Base-by-base conservation (phyloP, 2,113 vertebrate genomes). In the Tapirus terrestris region DNA sequence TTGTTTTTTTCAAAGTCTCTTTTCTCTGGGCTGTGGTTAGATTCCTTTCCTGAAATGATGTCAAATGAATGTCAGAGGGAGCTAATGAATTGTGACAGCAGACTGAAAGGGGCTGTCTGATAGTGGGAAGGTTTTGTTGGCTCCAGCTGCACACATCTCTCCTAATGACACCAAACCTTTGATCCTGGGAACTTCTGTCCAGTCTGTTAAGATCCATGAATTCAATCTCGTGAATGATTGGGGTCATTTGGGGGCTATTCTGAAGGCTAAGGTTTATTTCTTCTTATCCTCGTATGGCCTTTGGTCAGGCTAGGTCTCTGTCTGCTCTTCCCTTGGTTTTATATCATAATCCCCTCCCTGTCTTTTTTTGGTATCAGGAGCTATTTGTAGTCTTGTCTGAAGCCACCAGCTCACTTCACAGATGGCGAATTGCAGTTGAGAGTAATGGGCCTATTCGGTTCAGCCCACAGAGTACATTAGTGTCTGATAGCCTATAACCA, bases 381-480 rank as follows among this genome's bases (percentile, higher is more conserved):
- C 88, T 96, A 96, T 98, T 98, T 97, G 94, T 95, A 97, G 96
- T 98, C 97, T 92, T 93, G 95, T 98, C 96, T 96, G 87, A 97
- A 96, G 92, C 76, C 88, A 97, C 97, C 61, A 96, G 94, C 93
- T 97, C 92, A 94, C 98, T 98, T 98, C 98, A 97, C 98, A 98
- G 98, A 98, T 98, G 98, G 97, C 3, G 94, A 97, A 98, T 98
- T 98, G 94, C 94, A 75, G 94, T 98, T 90, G 94, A 98, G 94
- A 98, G 97, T 98, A 98, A 98, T 98, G 96, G 97, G 95, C 95
- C 97, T 95, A 98, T 98, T 98, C 43, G 2, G 80, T 96, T 97
- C 84, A 83, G 90, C 94, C 96, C 97, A 96, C 97, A 97, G 97
- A 97, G 98, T 92, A 95, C 96, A 97, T 98, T 98, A 98, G 95